Conservation (phyloP, 2,113 vertebrate species). For the Chiloscyllium plagiosum region DNA sequence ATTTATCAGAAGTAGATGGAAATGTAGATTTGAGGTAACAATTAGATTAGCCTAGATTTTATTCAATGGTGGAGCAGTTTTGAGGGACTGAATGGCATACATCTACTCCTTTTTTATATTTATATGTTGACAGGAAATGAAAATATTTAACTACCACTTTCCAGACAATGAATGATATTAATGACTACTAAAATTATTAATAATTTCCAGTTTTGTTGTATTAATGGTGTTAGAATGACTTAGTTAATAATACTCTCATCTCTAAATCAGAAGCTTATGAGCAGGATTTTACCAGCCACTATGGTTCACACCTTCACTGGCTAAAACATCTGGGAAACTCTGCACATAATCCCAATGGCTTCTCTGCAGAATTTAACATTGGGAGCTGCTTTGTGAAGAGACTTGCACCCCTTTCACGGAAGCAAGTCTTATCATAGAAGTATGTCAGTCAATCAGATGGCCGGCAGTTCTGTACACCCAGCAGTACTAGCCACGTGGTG, state of each 20-base stretch:
- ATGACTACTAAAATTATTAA: background rate
- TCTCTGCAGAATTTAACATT: background rate
- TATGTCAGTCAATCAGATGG: too few species aligned
- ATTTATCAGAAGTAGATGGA: too few species aligned
- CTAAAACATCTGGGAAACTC: background rate
- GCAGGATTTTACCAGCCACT: background rate
- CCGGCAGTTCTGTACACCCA: too few species aligned
- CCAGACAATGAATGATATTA: background rate
- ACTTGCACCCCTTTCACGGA: too few species aligned
- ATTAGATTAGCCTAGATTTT: too few species aligned
- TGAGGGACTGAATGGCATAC: too few species aligned
- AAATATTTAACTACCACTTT: background rate
- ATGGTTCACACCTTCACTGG: background rate
- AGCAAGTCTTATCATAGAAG: too few species aligned
- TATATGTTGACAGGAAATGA: background rate
- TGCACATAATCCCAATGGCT: background rate
- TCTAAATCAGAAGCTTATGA: background rate
- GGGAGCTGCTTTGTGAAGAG: too few species aligned
- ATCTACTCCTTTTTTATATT: too few species aligned
- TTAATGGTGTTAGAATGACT: background rate
- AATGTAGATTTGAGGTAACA: too few species aligned
- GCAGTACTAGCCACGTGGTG: too few species aligned
- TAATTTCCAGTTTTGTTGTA: background rate
- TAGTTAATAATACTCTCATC: background rate
- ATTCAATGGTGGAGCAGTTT: too few species aligned